Base-by-base conservation (phyloP, 2,113 vertebrate genomes). In the Neolamprologus tretocephalus region DNA sequence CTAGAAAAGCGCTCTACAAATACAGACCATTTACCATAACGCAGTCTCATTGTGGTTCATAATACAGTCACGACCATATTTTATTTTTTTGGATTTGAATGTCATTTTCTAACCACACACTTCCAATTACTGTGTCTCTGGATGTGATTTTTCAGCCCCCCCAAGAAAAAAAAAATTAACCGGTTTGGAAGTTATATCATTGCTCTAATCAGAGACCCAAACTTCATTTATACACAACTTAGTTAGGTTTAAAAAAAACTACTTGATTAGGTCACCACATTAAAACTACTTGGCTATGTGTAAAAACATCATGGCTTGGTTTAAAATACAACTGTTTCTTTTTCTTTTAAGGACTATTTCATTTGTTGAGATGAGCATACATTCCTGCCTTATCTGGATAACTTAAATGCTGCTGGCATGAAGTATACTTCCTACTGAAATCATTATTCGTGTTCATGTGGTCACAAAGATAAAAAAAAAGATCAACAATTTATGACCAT, bases 51-150 rank as follows among this genome's bases (percentile, higher is more conserved):
- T 45, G 14, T 40, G 23, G 2, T 75, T 73, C 21, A 73, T 73
- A 42, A 45, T 10, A 45, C 14, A 73, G 68, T 26, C 68, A 73
- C 1, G 1, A 73, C 37, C 37, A 7, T 26, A 26, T 26, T 73
- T 16, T 2, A 2, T 75, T 17, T 28, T 45, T 73, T 71, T 42
- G 0, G 1, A 71, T 0, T 23, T 23, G 63, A 42, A 40, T 40
- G 63, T 23, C 35, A 23, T 68, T 68, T 68, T 40, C n/a, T 37
- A 9, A 68, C 63, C 33, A 21, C 19, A 40, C 35, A 21, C 35
- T 68, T 14, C 63, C 63, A 71, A 42, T 23, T 71, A 23, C 12
- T 23, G 11, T 40, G 35, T 14, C 63, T 23, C 2, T 4, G 63
- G n/a, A 71, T 42, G 35, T 13, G 35, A 71, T 42, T n/a, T 37